Evolutionary conservation across 2,888 invertebrate species (phyloP), one percentile per base, ranked within the genome.

Genomic region (Nasonia oneida): DNA sequence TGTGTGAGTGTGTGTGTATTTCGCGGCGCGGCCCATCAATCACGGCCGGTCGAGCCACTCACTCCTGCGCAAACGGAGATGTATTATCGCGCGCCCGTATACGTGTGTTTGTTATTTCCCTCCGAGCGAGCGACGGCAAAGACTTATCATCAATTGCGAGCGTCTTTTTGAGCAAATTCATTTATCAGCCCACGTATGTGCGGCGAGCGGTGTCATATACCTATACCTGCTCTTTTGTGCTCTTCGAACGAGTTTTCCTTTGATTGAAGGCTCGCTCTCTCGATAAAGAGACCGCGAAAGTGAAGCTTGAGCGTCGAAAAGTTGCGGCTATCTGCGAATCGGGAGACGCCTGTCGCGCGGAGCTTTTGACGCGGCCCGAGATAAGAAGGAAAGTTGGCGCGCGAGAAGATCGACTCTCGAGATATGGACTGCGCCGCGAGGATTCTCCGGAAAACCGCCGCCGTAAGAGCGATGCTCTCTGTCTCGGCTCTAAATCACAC

Each of bases 381-480:
- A 90, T 89, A 84, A 78, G 85, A 88, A 89, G 88, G 89, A 91
- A 90, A 90, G 90, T 90, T 89, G 88, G 89, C 86, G 67, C 76
- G 87, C 85, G 84, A 83, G 88, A 90, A 90, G 90, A 90, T 90
- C 89, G 90, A 91, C 90, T 89, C 89, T 71, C 84, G 86, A 90
- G 90, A 91, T 91, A 61, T 61, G 90, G 89, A 90, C 89, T 89
- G 82, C 37, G 29, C 29, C 29, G 29, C 74, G 89, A 88, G 89
- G 89, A 91, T 90, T 89, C 29, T 29, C 89, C 88, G 87, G 91
- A 89, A 90, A 90, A 91, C 89, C 91, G 87, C 90, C 89, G 12
- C 10, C 47, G 88, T 87, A 91, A 91, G 91, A 91, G 89, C 90
- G 91, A 91, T 91, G 90, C 89, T 88, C 89, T 88, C 76, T 83